Percentiles rank a stretch among this genome's conserved stretches.
Conservation (phyloP, 2,113 vertebrate species). For the Proteles cristata region DNA sequence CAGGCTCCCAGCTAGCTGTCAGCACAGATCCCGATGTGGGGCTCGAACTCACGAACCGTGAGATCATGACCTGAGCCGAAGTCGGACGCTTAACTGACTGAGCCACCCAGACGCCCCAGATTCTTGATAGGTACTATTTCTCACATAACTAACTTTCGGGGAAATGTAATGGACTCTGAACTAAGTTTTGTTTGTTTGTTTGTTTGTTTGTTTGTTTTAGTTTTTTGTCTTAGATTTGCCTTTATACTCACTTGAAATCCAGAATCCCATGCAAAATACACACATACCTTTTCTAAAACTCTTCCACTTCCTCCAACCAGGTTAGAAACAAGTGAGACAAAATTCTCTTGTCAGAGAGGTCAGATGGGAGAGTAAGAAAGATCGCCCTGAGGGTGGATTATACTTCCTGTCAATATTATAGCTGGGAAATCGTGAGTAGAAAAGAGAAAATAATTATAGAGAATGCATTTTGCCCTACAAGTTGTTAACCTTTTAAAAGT, state of each 20-base stretch:
- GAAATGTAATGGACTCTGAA: neutral
- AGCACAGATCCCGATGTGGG: too few relatives aligned
- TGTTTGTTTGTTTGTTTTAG: too few relatives aligned
- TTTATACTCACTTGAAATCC: neutral
- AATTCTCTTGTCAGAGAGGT: constrained; percentile 64
- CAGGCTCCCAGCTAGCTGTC: too few relatives aligned
- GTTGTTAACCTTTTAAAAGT: constrained; percentile 84
- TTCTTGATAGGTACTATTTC: neutral
- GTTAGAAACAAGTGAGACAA: constrained; percentile 76
- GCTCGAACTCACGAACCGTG: too few relatives aligned
- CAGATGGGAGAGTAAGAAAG: constrained; percentile 35
- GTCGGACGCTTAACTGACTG: too few relatives aligned
- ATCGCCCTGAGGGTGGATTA: constrained; percentile 63
- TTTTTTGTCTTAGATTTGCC: neutral
- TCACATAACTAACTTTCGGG: neutral
- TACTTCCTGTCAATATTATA: constrained; percentile 85
- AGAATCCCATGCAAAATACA: constrained; percentile 43
- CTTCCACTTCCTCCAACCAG: constrained; percentile 9
- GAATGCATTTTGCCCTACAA: constrained; percentile 85
- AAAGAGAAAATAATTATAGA: constrained; percentile 86
- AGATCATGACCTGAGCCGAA: too few relatives aligned
- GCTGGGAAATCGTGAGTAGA: constrained; percentile 85
- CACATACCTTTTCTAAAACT: constrained; percentile 18
- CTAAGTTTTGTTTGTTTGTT: neutral
- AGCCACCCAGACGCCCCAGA: too few relatives aligned